phyloP scores from a whole-genome alignment of 2,888 invertebrate species.

The Macaria liturata region DNA sequence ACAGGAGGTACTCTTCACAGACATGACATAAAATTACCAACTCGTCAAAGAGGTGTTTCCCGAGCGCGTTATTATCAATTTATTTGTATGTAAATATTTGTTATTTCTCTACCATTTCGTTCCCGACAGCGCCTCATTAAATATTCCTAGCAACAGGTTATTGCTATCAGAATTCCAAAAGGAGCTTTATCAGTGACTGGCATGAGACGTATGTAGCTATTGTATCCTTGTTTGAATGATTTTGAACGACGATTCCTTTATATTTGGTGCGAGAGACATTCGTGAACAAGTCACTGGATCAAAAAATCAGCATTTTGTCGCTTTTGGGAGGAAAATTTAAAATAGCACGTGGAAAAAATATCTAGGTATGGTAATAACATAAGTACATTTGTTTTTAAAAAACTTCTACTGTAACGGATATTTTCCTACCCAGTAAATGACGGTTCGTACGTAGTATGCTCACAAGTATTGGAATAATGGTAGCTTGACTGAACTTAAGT shows the following conservation, averaged over 20 bases:
- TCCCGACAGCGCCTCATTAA: conserved; percentile 10
- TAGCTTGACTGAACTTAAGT: too few relatives aligned
- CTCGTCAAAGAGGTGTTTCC: conserved; percentile 3
- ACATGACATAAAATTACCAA: neutral
- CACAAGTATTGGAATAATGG: too few relatives aligned
- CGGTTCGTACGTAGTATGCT: too few relatives aligned
- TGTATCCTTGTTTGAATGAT: conserved; percentile 23
- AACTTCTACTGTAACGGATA: too few relatives aligned
- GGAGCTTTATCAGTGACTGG: conserved; percentile 20
- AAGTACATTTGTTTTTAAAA: too few relatives aligned
- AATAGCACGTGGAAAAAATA: too few relatives aligned
- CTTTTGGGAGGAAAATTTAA: too few relatives aligned
- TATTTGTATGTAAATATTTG: neutral
- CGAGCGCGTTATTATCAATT: neutral
- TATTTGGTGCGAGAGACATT: conserved; percentile 3
- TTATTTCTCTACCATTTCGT: neutral
- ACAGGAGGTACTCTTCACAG: neutral
- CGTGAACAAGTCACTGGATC: too few relatives aligned
- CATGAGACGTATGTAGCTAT: conserved; percentile 21
- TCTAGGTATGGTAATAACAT: too few relatives aligned
- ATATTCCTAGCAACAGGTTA: conserved; percentile 20
- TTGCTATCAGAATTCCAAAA: conserved; percentile 26
- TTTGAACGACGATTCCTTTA: conserved; percentile 10
- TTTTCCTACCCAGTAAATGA: too few relatives aligned
- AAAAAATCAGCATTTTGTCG: too few relatives aligned